Evolutionary conservation across 2,888 invertebrate species (phyloP), one percentile per base, ranked within the genome.

Genomic region (Hydriomena furcata): DNA sequence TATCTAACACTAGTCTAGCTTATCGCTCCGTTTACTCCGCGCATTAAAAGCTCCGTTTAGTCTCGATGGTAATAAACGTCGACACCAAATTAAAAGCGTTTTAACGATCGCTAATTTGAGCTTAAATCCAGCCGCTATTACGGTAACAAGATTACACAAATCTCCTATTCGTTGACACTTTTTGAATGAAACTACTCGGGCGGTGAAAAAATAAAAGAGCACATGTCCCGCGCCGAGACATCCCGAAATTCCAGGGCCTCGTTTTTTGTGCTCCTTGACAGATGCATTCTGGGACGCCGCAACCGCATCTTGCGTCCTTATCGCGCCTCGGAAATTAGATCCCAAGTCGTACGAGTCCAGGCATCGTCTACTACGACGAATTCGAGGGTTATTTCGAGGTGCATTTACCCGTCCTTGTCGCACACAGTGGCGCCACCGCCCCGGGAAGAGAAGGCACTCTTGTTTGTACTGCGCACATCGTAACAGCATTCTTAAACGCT

Each of bases 141-240:
- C 82, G 77, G 71, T 84, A 87, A 88, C 84, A 82, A 87, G 88
- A 88, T 90, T 88, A 89, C 84, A 86, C 84, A 87, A 89, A 88
- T 88, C 83, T 79, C 73, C 79, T 82, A 81, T 79, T 71, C 84
- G 84, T 78, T 79, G 84, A 83, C 83, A 81, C 82, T 84, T 87
- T 88, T 88, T 90, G 88, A 89, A 90, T 90, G 90, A 87, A 87
- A 73, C 84, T 76, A 76, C 73, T 72, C 73, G 61, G 64, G 59
- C 62, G 60, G 67, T 79, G 79, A 87, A 87, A 77, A 88, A 88
- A 86, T 83, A 84, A 83, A 85, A 76, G 76, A 82, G 82, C 88
- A 84, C 77, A 71, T 88, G 86, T 82, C 79, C 69, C 76, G 77
- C 78, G 76, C 72, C 61, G 78, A 85, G 83, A 76, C 87, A 77